Conservation (phyloP, 64 coral and sea anemone species). For the Pocillopora verrucosa region DNA sequence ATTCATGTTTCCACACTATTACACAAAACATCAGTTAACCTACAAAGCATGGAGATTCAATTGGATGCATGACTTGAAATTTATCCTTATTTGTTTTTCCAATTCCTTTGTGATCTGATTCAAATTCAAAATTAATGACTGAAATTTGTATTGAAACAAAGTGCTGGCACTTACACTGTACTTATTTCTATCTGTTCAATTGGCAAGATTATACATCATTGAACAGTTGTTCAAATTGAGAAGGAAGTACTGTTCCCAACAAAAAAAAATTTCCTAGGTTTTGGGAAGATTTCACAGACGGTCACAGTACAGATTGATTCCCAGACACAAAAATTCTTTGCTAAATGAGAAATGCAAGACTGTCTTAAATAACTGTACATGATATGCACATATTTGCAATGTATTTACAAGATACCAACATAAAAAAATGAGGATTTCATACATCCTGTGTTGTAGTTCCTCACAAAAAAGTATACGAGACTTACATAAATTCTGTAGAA, state of each 20-base stretch:
- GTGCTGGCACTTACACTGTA: not conserved
- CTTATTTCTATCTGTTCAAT: not conserved
- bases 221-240: not conserved
- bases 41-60: not conserved
- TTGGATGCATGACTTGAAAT: not conserved
- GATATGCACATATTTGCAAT: not conserved
- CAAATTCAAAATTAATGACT: constrained; percentile 10
- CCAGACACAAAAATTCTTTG: too few relatives aligned
- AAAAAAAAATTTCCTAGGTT: too few relatives aligned
- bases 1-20: not conserved
- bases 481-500: constrained; percentile 39
- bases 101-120: not conserved
- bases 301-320: too few relatives aligned
- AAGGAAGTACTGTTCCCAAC: too few relatives aligned
- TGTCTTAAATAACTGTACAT: not conserved
- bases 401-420: not conserved
- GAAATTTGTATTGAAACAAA: not conserved
- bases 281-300: too few relatives aligned
- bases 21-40: not conserved
- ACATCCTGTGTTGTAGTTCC: too few relatives aligned
- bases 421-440: not conserved
- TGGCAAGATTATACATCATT: not conserved
- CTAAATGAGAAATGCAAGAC: not conserved
- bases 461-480: not conserved
- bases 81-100: not conserved